These are phyloP conservation scores for Choristoneura rosaceana DNA, from an alignment of 2,888 invertebrate species.

Conservation along the genomic window DNA sequence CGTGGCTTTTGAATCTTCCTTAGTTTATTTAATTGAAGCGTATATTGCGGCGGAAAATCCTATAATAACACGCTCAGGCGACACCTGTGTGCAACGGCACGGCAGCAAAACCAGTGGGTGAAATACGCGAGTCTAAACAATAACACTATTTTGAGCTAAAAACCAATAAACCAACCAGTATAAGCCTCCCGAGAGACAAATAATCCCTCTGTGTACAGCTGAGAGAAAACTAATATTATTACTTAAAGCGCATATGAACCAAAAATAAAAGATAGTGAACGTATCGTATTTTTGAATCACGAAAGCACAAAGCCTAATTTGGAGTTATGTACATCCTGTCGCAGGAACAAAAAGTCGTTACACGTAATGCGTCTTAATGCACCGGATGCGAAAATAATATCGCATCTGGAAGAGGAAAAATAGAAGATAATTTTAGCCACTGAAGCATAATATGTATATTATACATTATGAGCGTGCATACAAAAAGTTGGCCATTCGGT, in stretches of 20 bases:
- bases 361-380: conserved; percentile 14
- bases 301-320: conserved; percentile 15
- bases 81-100: conserved; percentile 50
- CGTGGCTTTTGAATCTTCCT: not conserved
- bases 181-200: conserved; percentile 31
- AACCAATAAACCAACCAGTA: conserved; percentile 21
- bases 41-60: conserved; percentile 46
- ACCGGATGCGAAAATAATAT: conserved; percentile 9
- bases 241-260: not conserved
- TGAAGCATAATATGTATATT: conserved; percentile 9
- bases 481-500: too few relatives aligned
- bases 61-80: conserved; percentile 51
- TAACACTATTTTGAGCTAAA: conserved; percentile 31
- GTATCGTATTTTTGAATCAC: conserved; percentile 10
- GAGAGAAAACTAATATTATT: not conserved
- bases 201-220: conserved; percentile 25
- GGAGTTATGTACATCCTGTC: conserved; percentile 10
- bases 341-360: conserved; percentile 1
- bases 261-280: not conserved
- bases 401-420: not conserved
- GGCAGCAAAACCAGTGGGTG: conserved; percentile 31
- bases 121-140: conserved; percentile 39
- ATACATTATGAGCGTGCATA: not conserved
- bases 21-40: conserved; percentile 46
- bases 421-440: conserved; percentile 10